phyloP scores from a whole-genome alignment of 2,113 vertebrate species.

The Tiliqua scincoides region DNA sequence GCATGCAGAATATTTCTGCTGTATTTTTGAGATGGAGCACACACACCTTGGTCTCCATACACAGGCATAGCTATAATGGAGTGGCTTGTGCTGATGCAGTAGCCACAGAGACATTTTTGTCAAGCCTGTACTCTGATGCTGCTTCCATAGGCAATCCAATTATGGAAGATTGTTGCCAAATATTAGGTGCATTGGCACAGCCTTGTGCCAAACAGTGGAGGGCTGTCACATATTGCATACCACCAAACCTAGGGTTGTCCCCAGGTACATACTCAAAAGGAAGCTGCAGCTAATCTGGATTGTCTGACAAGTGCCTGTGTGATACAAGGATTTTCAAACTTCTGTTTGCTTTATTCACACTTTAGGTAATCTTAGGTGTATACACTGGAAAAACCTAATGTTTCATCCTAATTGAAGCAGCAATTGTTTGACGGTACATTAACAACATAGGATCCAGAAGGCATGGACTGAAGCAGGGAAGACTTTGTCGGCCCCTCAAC shows the following conservation, averaged over 20 bases:
- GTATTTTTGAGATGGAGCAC: neutral
- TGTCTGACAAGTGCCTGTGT: neutral
- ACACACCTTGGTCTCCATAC: too few relatives aligned
- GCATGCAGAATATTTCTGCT: constrained; percentile 31
- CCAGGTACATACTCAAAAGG: neutral
- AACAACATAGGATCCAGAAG: neutral
- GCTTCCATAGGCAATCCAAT: neutral
- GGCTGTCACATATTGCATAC: neutral
- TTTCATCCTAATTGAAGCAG: neutral
- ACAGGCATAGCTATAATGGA: neutral
- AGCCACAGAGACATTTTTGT: too few relatives aligned
- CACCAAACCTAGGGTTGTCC: neutral
- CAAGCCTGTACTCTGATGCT: neutral
- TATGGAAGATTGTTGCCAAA: neutral
- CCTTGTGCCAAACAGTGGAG: neutral
- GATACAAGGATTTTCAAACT: neutral
- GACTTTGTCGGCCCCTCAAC: too few relatives aligned
- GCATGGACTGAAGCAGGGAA: too few relatives aligned
- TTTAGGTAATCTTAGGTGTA: neutral
- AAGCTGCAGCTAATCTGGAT: neutral
- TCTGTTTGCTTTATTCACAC: neutral
- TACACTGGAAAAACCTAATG: neutral
- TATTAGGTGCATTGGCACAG: neutral
- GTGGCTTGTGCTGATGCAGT: neutral
- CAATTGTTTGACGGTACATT: neutral